A percentile compares a stretch with the other conserved stretches of the same genome.
phyloP scores from a whole-genome alignment of 2,888 invertebrate species.

The Acleris literana region DNA sequence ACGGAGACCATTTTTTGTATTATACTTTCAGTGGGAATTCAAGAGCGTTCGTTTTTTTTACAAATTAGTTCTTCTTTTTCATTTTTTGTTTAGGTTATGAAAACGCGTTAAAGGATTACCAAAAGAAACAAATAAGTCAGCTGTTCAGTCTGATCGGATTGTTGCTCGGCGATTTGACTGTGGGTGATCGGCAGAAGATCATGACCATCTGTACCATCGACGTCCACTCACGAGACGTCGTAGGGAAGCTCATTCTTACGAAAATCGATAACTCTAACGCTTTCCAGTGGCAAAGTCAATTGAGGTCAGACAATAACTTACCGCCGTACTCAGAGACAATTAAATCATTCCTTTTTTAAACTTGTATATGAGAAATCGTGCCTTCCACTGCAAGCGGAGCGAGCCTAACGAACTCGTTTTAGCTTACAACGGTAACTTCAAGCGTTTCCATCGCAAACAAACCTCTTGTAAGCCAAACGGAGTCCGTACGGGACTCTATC shows the following conservation, averaged over 20 bases:
- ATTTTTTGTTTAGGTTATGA: constrained; percentile 86
- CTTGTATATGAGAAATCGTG: no score
- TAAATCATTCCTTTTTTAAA: not conserved
- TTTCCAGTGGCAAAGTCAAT: constrained; percentile 96
- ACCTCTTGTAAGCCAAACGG: no score
- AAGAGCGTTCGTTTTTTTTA: no score
- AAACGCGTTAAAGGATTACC: constrained; percentile 95
- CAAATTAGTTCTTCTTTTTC: not conserved
- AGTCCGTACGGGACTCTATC: no score
- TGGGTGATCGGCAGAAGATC: constrained; percentile 95
- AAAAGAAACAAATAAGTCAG: constrained; percentile 93
- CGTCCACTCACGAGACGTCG: constrained; percentile 97
- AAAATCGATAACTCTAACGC: constrained; percentile 91
- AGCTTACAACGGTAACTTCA: no score
- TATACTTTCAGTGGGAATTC: no score
- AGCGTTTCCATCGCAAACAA: no score
- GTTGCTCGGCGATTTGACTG: constrained; percentile 90
- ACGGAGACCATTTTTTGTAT: no score
- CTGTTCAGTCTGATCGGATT: constrained; percentile 91
- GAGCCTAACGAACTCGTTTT: no score
- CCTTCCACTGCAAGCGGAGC: no score
- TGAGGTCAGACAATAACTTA: constrained; percentile 81
- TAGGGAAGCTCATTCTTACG: constrained; percentile 91
- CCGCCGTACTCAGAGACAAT: not conserved
- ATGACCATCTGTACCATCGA: constrained; percentile 99